Evolutionary conservation across 2,113 vertebrate species (phyloP).

Genomic region (Halichoerus grypus): DNA sequence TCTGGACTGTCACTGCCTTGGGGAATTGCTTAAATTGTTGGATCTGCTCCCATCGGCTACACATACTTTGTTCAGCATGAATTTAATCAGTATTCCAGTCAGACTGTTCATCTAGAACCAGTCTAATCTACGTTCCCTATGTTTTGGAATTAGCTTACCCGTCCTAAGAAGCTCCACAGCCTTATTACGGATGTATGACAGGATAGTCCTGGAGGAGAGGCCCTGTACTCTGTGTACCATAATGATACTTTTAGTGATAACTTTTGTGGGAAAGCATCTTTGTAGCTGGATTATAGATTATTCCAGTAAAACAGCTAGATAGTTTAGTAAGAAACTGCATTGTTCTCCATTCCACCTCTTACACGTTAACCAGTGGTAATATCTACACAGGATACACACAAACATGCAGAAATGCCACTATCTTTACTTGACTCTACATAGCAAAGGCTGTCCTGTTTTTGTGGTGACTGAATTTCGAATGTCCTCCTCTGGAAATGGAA

Average conservation of each 20-base stretch:
- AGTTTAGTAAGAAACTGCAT: slow-evolving; percentile 58
- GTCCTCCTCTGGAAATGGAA: not conserved
- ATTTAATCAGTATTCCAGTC: slow-evolving; percentile 48
- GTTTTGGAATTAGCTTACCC: slow-evolving; percentile 42
- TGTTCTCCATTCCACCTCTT: slow-evolving; percentile 50
- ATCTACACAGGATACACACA: not conserved
- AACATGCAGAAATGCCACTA: not conserved
- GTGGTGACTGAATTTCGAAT: slow-evolving; percentile 36
- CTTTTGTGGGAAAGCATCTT: slow-evolving; percentile 17
- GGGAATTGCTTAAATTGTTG: slow-evolving; percentile 55
- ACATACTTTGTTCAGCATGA: slow-evolving; percentile 11
- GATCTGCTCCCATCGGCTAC: not conserved
- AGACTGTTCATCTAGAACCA: slow-evolving; percentile 52
- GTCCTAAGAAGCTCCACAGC: not conserved
- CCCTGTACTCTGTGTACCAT: not conserved
- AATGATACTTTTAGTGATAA: slow-evolving; percentile 41
- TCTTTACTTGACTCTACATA: slow-evolving; percentile 20
- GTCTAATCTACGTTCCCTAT: slow-evolving; percentile 21
- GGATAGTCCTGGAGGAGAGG: slow-evolving; percentile 1
- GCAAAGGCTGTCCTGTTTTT: slow-evolving; percentile 56
- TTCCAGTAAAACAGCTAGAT: slow-evolving; percentile 44
- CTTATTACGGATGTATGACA: slow-evolving; percentile 2
- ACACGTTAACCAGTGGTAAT: not conserved
- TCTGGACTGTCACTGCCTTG: slow-evolving; percentile 4
- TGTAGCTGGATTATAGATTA: slow-evolving; percentile 60